Evolutionary conservation across 92 coral and sea anemone genomes (phyloP).

Genomic region (Porites lobata): DNA sequence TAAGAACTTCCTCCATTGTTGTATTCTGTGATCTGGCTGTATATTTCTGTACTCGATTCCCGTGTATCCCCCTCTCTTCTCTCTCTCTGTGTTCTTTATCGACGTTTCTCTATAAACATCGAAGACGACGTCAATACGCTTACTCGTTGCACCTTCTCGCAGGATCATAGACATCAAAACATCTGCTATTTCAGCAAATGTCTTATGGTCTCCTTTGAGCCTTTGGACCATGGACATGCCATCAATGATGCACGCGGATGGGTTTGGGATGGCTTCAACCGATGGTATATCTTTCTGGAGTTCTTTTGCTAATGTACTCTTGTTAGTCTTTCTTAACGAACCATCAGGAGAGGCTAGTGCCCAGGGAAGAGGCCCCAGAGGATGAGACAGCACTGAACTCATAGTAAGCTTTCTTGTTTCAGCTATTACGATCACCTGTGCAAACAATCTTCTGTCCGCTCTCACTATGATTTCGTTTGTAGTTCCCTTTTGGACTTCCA

Average conservation of each 20-base stretch:
- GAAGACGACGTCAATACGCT: constrained; percentile 1
- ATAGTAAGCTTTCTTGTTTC: constrained; percentile 51
- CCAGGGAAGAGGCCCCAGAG: constrained; percentile 63
- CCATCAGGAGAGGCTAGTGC: constrained; percentile 47
- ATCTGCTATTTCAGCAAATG: constrained; percentile 44
- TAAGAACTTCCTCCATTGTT: constrained; percentile 47
- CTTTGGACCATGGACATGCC: constrained; percentile 64
- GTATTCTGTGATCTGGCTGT: constrained; percentile 38
- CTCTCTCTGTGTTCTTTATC: constrained; percentile 55
- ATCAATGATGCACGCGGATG: constrained; percentile 56
- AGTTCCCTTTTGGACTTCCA: constrained; percentile 26
- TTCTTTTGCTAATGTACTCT: constrained; percentile 47
- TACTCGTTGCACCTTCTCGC: constrained; percentile 28
- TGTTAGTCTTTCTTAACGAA: constrained; percentile 28
- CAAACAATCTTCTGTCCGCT: constrained; percentile 36
- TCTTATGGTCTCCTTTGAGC: constrained; percentile 53
- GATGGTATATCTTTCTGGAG: constrained; percentile 57
- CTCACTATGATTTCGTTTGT: constrained; percentile 19
- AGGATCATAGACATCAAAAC: constrained; percentile 41
- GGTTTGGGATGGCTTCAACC: constrained; percentile 38
- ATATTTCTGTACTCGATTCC: constrained; percentile 52
- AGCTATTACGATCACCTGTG: constrained; percentile 51
- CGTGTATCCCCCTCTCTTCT: constrained; percentile 35
- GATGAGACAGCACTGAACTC: constrained; percentile 45
- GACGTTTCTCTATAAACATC: constrained; percentile 56